Evolutionary conservation across 1,140 invertebrate species (phyloP).

Genomic region (Euwallacea fornicatus): DNA sequence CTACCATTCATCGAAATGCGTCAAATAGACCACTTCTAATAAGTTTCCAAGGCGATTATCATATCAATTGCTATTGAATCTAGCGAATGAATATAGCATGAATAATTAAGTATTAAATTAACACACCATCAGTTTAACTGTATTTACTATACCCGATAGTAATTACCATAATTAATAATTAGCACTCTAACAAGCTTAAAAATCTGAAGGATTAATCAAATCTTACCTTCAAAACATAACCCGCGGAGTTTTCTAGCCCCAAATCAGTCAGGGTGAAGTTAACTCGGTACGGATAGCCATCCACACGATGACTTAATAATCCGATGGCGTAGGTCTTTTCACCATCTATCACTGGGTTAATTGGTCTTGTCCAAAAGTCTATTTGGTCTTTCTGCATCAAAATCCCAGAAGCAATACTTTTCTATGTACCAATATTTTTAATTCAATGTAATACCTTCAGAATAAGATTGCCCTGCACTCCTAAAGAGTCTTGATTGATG

Average conservation of each 20-base stretch:
- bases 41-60: too few relatives aligned
- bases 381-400: constrained; percentile 53
- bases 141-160: too few relatives aligned
- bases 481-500: constrained; percentile 84
- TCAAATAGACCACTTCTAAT: too few relatives aligned
- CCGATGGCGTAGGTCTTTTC: constrained; percentile 59
- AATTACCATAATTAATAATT: background rate
- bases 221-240: background rate
- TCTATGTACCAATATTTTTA: background rate
- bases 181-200: background rate
- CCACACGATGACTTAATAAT: constrained; percentile 60
- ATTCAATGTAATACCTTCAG: constrained; percentile 40
- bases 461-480: constrained; percentile 64
- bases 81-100: too few relatives aligned
- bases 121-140: too few relatives aligned
- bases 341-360: constrained; percentile 51
- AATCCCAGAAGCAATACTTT: background rate
- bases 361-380: constrained; percentile 57
- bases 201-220: background rate
- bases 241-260: constrained; percentile 10
- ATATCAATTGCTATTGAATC: too few relatives aligned
- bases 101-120: too few relatives aligned
- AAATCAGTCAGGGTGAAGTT: constrained; percentile 59
- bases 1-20: too few relatives aligned
- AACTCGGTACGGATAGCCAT: constrained; percentile 62